These are phyloP conservation scores for Champsocephalus gunnari DNA, from an alignment of 2,797 vertebrate species.

Conservation along the genomic window DNA sequence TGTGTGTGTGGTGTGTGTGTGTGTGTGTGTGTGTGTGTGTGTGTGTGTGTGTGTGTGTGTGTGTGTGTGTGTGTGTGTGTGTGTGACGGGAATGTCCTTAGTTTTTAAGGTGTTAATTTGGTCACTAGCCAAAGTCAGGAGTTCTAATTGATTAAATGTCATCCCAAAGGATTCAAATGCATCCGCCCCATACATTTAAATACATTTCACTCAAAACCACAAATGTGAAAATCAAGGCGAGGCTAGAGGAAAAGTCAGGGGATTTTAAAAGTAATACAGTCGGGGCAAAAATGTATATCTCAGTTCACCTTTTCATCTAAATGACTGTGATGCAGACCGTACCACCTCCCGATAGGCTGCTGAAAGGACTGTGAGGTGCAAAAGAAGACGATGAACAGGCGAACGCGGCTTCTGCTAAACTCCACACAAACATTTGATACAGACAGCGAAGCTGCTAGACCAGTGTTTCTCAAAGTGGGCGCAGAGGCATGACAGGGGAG, in stretches of 20 bases:
- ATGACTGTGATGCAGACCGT: neutral
- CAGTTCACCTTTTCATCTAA: no score
- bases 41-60: no score
- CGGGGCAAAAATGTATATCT: neutral
- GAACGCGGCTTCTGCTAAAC: neutral
- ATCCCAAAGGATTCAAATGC: neutral
- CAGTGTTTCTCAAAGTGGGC: no score
- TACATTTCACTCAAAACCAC: neutral
- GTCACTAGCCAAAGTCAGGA: no score
- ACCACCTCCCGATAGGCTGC: neutral
- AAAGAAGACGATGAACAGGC: neutral
- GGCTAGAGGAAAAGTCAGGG: neutral
- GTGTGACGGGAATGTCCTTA: neutral
- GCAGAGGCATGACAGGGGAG: no score
- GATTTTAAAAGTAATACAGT: neutral
- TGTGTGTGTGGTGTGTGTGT: constrained; percentile 8
- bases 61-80: neutral
- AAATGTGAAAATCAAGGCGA: no score
- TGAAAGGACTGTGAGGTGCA: neutral
- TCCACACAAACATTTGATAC: neutral
- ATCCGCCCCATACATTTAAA: neutral
- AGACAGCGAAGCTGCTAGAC: neutral
- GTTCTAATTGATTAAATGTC: neutral
- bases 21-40: neutral
- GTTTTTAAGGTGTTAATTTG: no score